Evolutionary conservation across 2,113 vertebrate genomes (phyloP).

Genomic region (Muscicapa adusta): DNA sequence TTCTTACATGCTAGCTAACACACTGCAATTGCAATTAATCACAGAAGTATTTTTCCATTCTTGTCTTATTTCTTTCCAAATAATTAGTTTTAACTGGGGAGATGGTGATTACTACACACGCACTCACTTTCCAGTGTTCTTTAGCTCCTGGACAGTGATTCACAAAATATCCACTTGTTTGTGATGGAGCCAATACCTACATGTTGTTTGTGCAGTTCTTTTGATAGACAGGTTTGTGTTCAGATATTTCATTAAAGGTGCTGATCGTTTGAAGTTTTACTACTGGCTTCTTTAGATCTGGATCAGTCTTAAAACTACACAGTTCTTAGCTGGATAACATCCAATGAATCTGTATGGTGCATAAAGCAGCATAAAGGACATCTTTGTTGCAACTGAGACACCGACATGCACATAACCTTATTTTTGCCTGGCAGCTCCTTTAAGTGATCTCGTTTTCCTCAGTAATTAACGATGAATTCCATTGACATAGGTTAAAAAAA

Average conservation of each 20-base stretch:
- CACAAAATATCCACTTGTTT: background rate
- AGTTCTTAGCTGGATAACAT: background rate
- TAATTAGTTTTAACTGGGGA: background rate
- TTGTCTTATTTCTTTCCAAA: background rate
- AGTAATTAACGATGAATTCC: background rate
- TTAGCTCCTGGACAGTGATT: background rate
- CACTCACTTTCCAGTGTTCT: background rate
- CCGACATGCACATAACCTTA: background rate
- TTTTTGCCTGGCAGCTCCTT: background rate
- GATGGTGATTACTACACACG: background rate
- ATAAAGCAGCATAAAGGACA: background rate
- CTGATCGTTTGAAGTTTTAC: background rate
- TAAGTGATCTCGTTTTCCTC: background rate
- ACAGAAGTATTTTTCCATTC: background rate
- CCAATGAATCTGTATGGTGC: background rate
- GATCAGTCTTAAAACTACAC: background rate
- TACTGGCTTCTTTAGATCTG: background rate
- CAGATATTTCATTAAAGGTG: background rate
- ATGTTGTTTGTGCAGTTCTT: background rate
- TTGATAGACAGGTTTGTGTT: background rate
- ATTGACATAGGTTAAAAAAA: background rate
- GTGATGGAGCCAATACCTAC: background rate
- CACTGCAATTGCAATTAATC: background rate
- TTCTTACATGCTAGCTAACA: background rate
- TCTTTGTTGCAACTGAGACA: background rate